Base-by-base conservation (phyloP, 2,888 invertebrate species). In the Zeuzera pyrina region DNA sequence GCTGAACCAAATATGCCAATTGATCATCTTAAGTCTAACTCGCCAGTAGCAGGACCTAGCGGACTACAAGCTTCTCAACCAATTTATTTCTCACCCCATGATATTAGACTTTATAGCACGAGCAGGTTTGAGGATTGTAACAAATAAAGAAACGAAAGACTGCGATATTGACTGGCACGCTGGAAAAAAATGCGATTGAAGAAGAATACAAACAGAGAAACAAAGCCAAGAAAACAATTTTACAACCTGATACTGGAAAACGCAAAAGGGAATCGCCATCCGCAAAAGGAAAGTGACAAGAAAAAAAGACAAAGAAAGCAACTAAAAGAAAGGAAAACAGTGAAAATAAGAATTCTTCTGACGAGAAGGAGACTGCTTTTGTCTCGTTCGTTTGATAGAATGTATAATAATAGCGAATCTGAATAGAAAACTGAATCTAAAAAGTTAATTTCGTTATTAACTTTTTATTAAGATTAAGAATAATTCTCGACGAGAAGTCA, bases 151-250 rank as follows among this genome's bases (percentile, higher is more conserved):
- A 36, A 36, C 33, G 38, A 33, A 36, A 39, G 25, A 31, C 33
- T 25, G 41, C 41, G 10, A 41, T 39, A 28, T 19, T 36, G 32
- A 33, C 38, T 15, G 42, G 36, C 31, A 44, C 38, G 6, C 44
- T 34, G n/a, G 34, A 40, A 44, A 44, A 34, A 32, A 44, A 44
- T 23, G 31, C 29, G 31, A 43, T 41, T 35, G 43, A 39, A 39
- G 26, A 43, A 39, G 43, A 39, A 34, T 31, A 43, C 31, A 26
- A 35, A 29, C 31, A 38, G 34, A 26, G 37, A 42, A 42, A 43
- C 31, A 43, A 42, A 38, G 32, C 27, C 30, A 31, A 35, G 34
- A 39, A 38, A 38, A 25, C n/a, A 29, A 21, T 42, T 23, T 29
- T 42, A 12, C 30, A 37, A 39, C 15, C 34, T 14, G 23, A 41